Percentiles rank a stretch among this genome's conserved stretches.
phyloP scores from a whole-genome alignment of 2,888 invertebrate species.

The Anthophora plumipes region DNA sequence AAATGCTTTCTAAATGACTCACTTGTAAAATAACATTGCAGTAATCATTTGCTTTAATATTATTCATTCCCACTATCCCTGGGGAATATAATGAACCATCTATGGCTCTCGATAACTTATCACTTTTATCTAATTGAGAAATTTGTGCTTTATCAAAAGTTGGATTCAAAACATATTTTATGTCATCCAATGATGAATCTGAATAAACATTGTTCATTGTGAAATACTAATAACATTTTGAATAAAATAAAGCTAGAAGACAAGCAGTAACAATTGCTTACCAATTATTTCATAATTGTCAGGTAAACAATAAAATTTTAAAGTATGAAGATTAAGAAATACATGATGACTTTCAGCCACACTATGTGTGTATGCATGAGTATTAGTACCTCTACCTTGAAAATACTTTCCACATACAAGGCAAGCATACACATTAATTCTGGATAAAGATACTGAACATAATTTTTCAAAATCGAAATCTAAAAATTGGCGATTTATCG shows the following conservation, averaged over 20 bases:
- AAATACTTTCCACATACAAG: conserved; percentile 99
- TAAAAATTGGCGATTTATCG: conserved; percentile 97
- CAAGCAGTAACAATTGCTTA: conserved; percentile 82
- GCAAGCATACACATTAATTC: conserved; percentile 99
- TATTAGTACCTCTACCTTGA: conserved; percentile 97
- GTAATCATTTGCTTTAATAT: conserved; percentile 99
- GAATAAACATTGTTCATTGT: conserved; percentile 72
- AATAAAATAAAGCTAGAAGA: neutral
- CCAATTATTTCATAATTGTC: conserved; percentile 99
- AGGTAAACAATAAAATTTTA: conserved; percentile 99
- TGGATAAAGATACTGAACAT: conserved; percentile 98
- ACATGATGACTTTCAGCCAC: conserved; percentile 99
- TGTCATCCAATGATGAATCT: conserved; percentile 98
- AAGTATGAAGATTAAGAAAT: conserved; percentile 97
- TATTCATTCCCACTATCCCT: conserved; percentile 98
- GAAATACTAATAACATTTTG: conserved; percentile 15
- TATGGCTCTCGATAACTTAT: conserved; percentile 96
- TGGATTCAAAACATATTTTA: conserved; percentile 99
- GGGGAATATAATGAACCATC: conserved; percentile 98
- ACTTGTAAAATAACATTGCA: conserved; percentile 99
- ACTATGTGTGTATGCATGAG: conserved; percentile 99
- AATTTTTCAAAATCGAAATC: conserved; percentile 99
- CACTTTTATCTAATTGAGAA: conserved; percentile 90
- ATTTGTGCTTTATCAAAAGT: conserved; percentile 96
- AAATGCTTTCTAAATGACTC: conserved; percentile 67